Base-by-base conservation (phyloP, 2,797 vertebrate genomes). In the Scarus forsteni region DNA sequence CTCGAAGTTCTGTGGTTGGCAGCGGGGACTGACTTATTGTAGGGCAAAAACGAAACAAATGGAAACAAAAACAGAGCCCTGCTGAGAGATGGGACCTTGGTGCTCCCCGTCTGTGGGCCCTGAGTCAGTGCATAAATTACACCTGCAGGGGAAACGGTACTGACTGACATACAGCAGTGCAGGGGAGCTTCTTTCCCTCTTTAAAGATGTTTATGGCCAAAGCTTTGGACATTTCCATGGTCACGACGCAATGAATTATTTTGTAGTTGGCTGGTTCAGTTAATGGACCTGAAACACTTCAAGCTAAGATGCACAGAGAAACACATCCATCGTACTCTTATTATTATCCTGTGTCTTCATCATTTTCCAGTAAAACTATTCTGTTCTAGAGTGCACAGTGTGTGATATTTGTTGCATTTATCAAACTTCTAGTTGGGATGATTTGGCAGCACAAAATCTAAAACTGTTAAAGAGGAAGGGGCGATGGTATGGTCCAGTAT, bases 41-140 rank as follows among this genome's bases (percentile, higher is more conserved):
- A 68, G 42, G 56, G 35, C 1, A 40, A 59, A 27, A 68, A 71
- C 45, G 43, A 69, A 80, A 63, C 49, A 51, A 59, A 63, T 54
- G 64, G 60, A 66, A 66, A 66, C n/a, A 52, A 70, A 70, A 83
- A 57, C 71, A 68, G 45, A 39, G 43, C 43, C 5, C 48, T 13
- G 65, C 46, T 64, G 56, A 57, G 46, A 1, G 66, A 40, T 48
- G 6, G 34, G 49, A 38, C 46, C 61, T 19, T 59, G 45, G 43
- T 18, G 61, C 70, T 58, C 51, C 46, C 19, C 3, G 13, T 49
- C 44, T 10, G 13, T 45, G 66, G 51, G 60, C 62, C 51, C 42
- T 5, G 58, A 75, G 48, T 15, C 40, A 38, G 6, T 58, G 56
- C 44, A 39, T 38, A 42, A 56, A 65, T 58, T 56, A 51, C 66